phyloP scores from a whole-genome alignment of 1,140 invertebrate genomes.

The Euglossa dilemma region DNA sequence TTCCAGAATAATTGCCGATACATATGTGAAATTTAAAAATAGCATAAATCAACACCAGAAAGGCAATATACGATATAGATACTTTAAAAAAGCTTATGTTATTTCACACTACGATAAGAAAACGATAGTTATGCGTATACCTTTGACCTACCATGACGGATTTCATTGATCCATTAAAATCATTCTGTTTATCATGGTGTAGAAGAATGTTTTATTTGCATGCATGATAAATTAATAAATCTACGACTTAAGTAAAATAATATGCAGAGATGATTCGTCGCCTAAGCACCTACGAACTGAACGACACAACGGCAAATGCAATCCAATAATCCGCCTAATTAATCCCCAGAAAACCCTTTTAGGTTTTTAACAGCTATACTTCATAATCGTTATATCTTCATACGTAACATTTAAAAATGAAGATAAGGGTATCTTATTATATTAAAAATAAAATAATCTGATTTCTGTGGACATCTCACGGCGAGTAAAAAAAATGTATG shows the following conservation, averaged over 20 bases:
- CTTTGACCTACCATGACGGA: constrained; percentile 24
- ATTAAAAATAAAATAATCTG: no score
- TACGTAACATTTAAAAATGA: no score
- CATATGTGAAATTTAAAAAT: neutral
- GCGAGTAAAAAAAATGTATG: no score
- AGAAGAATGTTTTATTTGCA: neutral
- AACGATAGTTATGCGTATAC: constrained; percentile 15
- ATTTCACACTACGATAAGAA: constrained; percentile 14
- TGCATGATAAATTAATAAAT: neutral
- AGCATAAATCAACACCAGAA: neutral
- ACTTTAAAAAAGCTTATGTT: neutral
- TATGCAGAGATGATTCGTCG: no score
- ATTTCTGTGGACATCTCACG: no score
- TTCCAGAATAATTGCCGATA: neutral
- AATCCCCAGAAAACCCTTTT: no score
- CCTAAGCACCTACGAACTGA: no score
- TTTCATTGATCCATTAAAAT: constrained; percentile 36
- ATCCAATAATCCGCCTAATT: no score
- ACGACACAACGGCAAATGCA: no score
- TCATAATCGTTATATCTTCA: no score
- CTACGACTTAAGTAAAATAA: neutral
- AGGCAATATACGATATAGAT: neutral
- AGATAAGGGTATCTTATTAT: no score
- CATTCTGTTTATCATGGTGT: neutral
- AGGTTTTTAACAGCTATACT: no score